A percentile compares a stretch with the other conserved stretches of the same genome.
Conservation (phyloP, 2,797 vertebrate species). For the Eleutherodactylus coqui region DNA sequence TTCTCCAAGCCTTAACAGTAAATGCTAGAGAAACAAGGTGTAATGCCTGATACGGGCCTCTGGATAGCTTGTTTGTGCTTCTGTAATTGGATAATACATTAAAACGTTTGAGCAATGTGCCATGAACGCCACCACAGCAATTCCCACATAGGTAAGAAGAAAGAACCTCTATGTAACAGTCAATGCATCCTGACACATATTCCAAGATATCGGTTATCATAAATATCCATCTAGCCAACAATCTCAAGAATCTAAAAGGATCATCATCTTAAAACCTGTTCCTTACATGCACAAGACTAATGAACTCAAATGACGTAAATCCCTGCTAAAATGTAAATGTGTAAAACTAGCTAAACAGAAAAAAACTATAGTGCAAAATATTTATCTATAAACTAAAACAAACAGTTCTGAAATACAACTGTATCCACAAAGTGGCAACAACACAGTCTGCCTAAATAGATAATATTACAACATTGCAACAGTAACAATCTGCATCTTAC, state of each 20-base stretch:
- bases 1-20: constrained; percentile 7
- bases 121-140: constrained; percentile 29
- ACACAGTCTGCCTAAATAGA: too few relatives aligned
- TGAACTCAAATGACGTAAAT: neutral
- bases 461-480: neutral
- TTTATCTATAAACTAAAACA: neutral
- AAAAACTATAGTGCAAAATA: neutral
- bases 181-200: neutral
- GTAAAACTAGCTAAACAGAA: neutral
- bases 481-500: neutral
- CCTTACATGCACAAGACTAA: neutral
- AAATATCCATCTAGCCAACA: neutral
- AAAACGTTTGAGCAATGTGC: constrained; percentile 25
- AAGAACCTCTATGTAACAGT: constrained; percentile 18
- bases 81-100: constrained; percentile 58
- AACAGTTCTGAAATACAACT: neutral
- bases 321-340: neutral
- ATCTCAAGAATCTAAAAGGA: constrained; percentile 8
- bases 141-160: constrained; percentile 14
- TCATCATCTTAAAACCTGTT: neutral
- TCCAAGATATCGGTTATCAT: constrained; percentile 28
- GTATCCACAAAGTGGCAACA: neutral
- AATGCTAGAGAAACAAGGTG: constrained; percentile 32
- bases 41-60: constrained; percentile 46
- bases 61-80: constrained; percentile 43